Evolutionary conservation across 2,113 vertebrate species (phyloP).

Genomic region (Labeo catla): DNA sequence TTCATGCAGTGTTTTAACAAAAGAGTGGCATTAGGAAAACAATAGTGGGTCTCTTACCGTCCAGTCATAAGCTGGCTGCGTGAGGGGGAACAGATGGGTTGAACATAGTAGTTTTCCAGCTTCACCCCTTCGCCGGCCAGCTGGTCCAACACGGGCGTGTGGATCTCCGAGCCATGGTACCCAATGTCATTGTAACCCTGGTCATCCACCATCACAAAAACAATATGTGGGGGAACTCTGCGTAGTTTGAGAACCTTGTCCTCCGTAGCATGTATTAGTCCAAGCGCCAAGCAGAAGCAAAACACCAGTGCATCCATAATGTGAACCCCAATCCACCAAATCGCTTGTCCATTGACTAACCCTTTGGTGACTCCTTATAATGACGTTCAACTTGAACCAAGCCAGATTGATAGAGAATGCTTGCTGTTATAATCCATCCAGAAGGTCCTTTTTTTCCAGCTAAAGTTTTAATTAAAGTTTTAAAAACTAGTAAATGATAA

Average conservation of each 20-base stretch:
- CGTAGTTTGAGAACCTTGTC: neutral
- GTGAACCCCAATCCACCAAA: slow-evolving; percentile 27
- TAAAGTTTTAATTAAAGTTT: neutral
- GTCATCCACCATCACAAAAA: slow-evolving; percentile 93
- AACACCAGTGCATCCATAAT: slow-evolving; percentile 52
- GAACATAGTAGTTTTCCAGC: slow-evolving; percentile 95
- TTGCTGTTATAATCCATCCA: neutral
- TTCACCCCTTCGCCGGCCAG: slow-evolving; percentile 89
- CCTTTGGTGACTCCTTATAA: neutral
- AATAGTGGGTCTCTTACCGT: slow-evolving; percentile 77
- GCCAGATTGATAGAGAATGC: neutral
- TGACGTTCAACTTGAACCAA: neutral
- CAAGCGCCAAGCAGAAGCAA: slow-evolving; percentile 53
- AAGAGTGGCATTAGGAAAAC: neutral
- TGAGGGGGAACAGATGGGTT: slow-evolving; percentile 94
- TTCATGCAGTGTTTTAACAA: neutral
- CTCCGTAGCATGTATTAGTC: neutral
- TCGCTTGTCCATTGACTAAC: neutral
- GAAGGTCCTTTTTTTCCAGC: neutral
- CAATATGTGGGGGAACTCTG: slow-evolving; percentile 79
- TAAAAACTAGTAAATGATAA: neutral
- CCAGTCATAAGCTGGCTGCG: slow-evolving; percentile 94
- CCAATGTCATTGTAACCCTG: slow-evolving; percentile 91
- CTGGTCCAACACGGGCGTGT: slow-evolving; percentile 85
- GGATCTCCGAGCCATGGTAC: slow-evolving; percentile 91